Conservation (phyloP, 2,888 invertebrate species). For the Drosophila paracracens region DNA sequence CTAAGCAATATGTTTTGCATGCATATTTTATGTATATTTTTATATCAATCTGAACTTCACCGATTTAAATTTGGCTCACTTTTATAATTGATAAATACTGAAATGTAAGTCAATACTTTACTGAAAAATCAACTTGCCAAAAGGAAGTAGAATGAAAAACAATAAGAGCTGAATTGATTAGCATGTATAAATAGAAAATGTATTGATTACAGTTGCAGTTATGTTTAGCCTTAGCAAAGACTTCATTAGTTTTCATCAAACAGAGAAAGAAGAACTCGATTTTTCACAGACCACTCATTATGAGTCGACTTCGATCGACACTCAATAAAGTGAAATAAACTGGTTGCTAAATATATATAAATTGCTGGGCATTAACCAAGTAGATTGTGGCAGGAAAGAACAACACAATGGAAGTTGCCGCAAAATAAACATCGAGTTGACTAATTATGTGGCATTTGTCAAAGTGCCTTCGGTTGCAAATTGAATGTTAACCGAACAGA, state of each 20-base stretch:
- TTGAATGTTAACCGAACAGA: slow-evolving; percentile 68
- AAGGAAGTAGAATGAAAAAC: background rate
- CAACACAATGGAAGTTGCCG: slow-evolving; percentile 41
- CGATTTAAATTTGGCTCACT: background rate
- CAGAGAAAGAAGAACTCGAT: background rate
- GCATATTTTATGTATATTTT: background rate
- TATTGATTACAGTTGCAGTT: background rate
- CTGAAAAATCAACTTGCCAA: background rate
- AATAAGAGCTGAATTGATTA: background rate
- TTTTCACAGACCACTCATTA: slow-evolving; percentile 15
- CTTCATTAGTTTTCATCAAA: slow-evolving; percentile 25
- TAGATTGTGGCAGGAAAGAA: slow-evolving; percentile 13
- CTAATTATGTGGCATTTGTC: slow-evolving; percentile 72
- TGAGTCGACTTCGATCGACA: slow-evolving; percentile 29
- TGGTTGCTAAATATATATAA: slow-evolving; percentile 60
- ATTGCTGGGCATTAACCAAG: slow-evolving; percentile 53
- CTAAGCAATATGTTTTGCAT: background rate
- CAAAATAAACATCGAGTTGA: slow-evolving; percentile 57
- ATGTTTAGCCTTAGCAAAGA: slow-evolving; percentile 8
- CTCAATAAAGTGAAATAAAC: slow-evolving; percentile 34
- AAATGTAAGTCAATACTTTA: background rate
- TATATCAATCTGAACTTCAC: background rate
- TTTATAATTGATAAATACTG: background rate
- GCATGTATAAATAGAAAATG: background rate
- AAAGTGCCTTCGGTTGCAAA: slow-evolving; percentile 57